A percentile compares a stretch with the other conserved stretches of the same genome.
These are phyloP conservation scores for Cygnus atratus DNA, from an alignment of 2,113 vertebrate species.

Conservation along the genomic window DNA sequence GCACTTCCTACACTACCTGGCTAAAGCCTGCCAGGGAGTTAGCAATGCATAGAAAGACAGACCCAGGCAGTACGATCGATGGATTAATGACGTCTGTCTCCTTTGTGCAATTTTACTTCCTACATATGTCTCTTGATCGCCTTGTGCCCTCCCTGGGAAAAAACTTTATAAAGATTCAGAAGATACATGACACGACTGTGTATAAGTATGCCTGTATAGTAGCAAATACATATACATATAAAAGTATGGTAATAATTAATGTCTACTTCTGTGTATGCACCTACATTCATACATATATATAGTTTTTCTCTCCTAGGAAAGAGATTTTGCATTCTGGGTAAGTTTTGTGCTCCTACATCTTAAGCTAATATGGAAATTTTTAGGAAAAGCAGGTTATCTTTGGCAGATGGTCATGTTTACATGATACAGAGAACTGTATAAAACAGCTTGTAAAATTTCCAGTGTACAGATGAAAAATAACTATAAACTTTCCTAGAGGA, in stretches of 20 bases:
- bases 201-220: neutral
- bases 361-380: neutral
- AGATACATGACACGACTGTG: neutral
- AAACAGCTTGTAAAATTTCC: neutral
- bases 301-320: neutral
- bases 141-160: neutral
- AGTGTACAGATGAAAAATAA: neutral
- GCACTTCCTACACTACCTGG: constrained; percentile 26
- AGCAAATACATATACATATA: neutral
- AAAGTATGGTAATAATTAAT: neutral
- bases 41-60: constrained; percentile 59
- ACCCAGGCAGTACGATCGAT: constrained; percentile 48
- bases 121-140: constrained; percentile 10
- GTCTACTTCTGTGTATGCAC: neutral
- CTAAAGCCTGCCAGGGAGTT: constrained; percentile 49
- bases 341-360: neutral
- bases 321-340: neutral
- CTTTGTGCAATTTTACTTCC: constrained; percentile 49
- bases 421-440: neutral
- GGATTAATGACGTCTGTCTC: constrained; percentile 67
- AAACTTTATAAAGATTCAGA: neutral
- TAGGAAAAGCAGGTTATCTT: neutral
- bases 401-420: neutral
- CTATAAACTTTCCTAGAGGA: neutral
- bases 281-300: neutral